Base-by-base conservation (phyloP, 2,797 vertebrate species). In the Salmo trutta region DNA sequence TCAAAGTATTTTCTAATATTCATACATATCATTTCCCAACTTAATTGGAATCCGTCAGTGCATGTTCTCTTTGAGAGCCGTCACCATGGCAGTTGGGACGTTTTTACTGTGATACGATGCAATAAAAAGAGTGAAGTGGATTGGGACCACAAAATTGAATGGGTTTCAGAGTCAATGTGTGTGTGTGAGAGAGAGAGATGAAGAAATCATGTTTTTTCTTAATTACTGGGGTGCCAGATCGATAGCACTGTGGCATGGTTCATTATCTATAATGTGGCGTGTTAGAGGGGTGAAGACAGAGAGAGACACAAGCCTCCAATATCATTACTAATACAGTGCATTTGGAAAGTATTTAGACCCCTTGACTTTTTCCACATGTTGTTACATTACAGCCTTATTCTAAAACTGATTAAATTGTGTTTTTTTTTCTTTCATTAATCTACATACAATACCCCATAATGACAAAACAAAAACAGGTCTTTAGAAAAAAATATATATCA, bases 141-240 rank as follows among this genome's bases (percentile, higher is more conserved):
- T 64, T 24, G 33, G 54, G 73, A 64, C 17, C 31, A 62, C 52
- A 31, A n/a, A 41, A 74, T 64, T 19, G 64, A 64, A 74, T 64
- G 56, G 31, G 36, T 64, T 74, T 74, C n/a, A 62, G 53, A 70
- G 41, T 74, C 56, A 47, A 15, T 62, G 54, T 33, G 72, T 62
- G 72, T 74, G 56, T 17, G 73, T 41, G 69, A 24, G 33, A 31
- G 65, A 29, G 72, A 72, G 24, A 8, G 21, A 74, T 71, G 36
- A 68, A 59, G 53, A 29, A 51, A 65, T 54, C 68, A 81, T 82
- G 81, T 1, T 41, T 41, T 8, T 84, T 85, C 81, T 90, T 89
- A 88, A 92, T 90, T 88, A 87, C 77, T 80, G 75, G 77, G 66
- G 77, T 77, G 64, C 79, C 78, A 80, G 89, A 91, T 89, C 88